Percentiles rank a stretch among this genome's conserved stretches.
These are phyloP conservation scores for Furcifer pardalis DNA, from an alignment of 2,797 vertebrate species.

Conservation along the genomic window DNA sequence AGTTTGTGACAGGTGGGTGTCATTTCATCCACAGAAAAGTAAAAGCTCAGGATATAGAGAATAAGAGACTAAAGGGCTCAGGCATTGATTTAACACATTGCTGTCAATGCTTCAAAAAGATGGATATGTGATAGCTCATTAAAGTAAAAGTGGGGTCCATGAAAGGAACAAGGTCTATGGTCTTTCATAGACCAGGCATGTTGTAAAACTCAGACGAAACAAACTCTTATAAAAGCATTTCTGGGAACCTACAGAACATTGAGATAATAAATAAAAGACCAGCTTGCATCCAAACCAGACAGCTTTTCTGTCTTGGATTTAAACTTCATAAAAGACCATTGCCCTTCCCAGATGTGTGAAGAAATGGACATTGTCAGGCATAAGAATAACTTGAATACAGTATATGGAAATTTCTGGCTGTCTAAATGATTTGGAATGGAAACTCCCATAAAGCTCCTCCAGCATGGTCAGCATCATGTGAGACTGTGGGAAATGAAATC, in stretches of 20 bases:
- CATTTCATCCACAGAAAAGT: neutral
- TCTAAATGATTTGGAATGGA: neutral
- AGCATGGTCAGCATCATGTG: neutral
- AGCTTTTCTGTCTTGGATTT: neutral
- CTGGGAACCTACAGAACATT: neutral
- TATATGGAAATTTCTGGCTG: neutral
- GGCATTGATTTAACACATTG: neutral
- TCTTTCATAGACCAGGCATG: neutral
- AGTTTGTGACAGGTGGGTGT: fast-evolving
- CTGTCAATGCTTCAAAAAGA: neutral
- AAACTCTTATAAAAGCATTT: neutral
- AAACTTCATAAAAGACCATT: neutral
- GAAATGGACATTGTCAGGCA: neutral
- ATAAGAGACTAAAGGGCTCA: neutral
- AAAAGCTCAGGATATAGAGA: neutral
- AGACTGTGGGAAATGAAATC: neutral
- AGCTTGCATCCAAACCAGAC: neutral
- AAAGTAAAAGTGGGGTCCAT: neutral
- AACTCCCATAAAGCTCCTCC: neutral
- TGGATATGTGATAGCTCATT: neutral
- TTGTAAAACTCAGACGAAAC: constrained; percentile 9
- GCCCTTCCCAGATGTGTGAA: neutral
- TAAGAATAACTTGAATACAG: neutral
- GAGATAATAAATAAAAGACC: neutral
- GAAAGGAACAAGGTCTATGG: neutral